Evolutionary conservation across 2,888 invertebrate genomes (phyloP), one percentile per base, ranked within the genome.

Genomic region (Steinernema carpocapsae): DNA sequence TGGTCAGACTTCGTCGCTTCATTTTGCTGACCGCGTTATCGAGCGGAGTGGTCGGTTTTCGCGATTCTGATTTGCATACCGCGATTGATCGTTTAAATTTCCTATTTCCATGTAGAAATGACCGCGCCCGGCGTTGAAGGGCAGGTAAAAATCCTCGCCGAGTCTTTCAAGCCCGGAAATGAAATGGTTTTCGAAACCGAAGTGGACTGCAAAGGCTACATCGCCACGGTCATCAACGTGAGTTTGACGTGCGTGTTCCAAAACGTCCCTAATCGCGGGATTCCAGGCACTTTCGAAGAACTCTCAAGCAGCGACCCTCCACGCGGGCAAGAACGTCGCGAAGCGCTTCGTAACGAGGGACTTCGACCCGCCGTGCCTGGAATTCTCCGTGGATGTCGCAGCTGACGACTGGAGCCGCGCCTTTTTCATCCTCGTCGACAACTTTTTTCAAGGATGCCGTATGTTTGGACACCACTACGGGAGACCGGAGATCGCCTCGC

Each of bases 111-210:
- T n/a, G n/a, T n/a, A n/a, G n/a, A n/a, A n/a, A n/a, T n/a, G n/a
- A n/a, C n/a, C n/a, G n/a, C n/a, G n/a, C n/a, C n/a, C n/a, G n/a
- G n/a, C 56, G 22, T 56, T 24, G 64, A 64, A 32, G 64, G 64
- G 7, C 64, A 64, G 64, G 64, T 64, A 32, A 64, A 64, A 19
- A 32, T 64, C 1, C 32, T 32, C 26, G 64, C 32, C 14, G 64
- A 64, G 19, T 64, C 64, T 26, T 4, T 32, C 17, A 32, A 6
- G 4, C 37, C 4, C 17, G 32, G 29, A 26, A n/a, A n/a, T n/a
- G n/a, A n/a, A n/a, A n/a, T n/a, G n/a, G 64, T 64, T 1, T 64
- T 64, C 32, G 10, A n/a, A 17, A 32, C 64, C 17, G 64, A 32
- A 10, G 64, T 6, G 17, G 64, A 64, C 1, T 26, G 29, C 10